phyloP scores from a whole-genome alignment of 2,797 vertebrate genomes.

The Zenarchopterus dispar region DNA sequence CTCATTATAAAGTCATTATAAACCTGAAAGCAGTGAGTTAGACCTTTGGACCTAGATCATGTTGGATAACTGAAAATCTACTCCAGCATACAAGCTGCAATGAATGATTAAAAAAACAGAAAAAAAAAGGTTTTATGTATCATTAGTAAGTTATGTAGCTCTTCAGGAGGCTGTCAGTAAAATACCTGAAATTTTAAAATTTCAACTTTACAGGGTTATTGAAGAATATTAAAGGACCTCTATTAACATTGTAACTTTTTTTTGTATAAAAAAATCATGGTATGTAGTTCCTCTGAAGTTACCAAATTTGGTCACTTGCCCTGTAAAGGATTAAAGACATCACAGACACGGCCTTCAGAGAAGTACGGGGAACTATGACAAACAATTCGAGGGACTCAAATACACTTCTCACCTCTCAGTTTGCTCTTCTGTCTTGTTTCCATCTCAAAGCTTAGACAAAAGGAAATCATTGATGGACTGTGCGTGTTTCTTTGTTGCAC shows the following conservation, averaged over 20 bases:
- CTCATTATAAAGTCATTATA: no score
- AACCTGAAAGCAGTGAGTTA: no score
- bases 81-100: background rate
- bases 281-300: no score
- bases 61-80: no score
- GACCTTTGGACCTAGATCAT: no score
- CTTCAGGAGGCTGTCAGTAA: no score
- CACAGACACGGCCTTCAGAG: background rate
- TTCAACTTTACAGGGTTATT: no score
- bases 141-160: background rate
- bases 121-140: background rate
- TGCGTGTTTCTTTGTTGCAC: conserved; percentile 41
- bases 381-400: background rate
- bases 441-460: conserved; percentile 17
- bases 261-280: no score
- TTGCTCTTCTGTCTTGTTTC: conserved; percentile 2
- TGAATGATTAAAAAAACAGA: background rate
- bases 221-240: no score
- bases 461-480: conserved; percentile 42
- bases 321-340: background rate
- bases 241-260: no score
- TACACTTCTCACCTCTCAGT: conserved; percentile 14
- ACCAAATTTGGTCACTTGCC: no score
- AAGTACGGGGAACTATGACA: background rate
- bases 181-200: no score